Base-by-base conservation (phyloP, 2,797 vertebrate genomes). In the Lophotriccus pileatus region DNA sequence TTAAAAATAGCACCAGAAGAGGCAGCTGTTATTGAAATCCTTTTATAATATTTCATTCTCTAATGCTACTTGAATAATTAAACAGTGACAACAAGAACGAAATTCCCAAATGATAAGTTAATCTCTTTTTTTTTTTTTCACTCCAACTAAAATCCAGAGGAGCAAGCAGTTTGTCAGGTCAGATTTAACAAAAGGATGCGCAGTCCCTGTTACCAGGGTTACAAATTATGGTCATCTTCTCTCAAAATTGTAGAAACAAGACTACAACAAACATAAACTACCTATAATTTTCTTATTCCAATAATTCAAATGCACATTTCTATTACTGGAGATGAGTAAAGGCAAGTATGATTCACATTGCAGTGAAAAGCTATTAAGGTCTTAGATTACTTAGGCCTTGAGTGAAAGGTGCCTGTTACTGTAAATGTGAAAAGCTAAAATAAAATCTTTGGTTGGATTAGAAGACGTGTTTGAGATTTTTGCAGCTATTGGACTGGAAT, bases 231-330 rank as follows among this genome's bases (percentile, higher is more conserved):
- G 77, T 63, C 94, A 96, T 96, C 87, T 96, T 95, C 82, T 96
- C 43, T 88, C 53, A 96, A 86, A 96, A 85, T 94, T 78, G 83
- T 85, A 93, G 89, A 97, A 97, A 95, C 50, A 95, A 87, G 93
- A 87, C 66, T 94, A 95, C 88, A 97, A 92, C 92, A 96, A 96
- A 97, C 83, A 93, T 82, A 96, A 97, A 97, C 96, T 95, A 84
- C 84, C 95, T 97, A 72, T 96, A 93, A 96, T 97, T 97, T 97
- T 95, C 93, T 96, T 91, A 97, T 96, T 97, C 79, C 93, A 76
- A 75, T 89, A 96, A 96, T 97, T 97, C 94, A 64, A 81, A 96
- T 95, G 96, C 93, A 89, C 37, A 92, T 70, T 96, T 96, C 84
- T 52, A 82, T 91, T 89, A 94, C 76, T 67, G 82, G 34, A 44